phyloP scores from a whole-genome alignment of 2,113 vertebrate species.

The Morone chrysops region DNA sequence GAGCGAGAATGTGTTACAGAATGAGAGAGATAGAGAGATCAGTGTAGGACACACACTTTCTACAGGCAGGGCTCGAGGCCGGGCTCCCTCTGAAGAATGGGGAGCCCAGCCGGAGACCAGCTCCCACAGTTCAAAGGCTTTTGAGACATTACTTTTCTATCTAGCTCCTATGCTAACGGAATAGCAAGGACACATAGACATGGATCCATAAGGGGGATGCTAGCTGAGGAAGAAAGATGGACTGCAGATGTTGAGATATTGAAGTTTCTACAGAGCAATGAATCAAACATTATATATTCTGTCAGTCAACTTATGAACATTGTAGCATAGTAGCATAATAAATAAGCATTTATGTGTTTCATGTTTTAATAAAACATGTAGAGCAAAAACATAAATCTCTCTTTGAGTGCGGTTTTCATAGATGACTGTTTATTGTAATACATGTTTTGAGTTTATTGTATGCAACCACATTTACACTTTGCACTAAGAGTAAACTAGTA shows the following conservation, averaged over 20 bases:
- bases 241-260: background rate
- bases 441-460: background rate
- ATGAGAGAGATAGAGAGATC: constrained; percentile 41
- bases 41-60: constrained; percentile 4
- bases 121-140: constrained; percentile 41
- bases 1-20: constrained; percentile 19
- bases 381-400: background rate
- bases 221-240: constrained; percentile 6
- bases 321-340: background rate
- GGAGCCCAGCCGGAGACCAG: constrained; percentile 27
- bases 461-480: background rate
- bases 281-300: background rate
- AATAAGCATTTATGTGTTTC: background rate
- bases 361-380: background rate
- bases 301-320: background rate
- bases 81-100: constrained; percentile 25
- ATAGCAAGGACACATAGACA: constrained; percentile 22
- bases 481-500: background rate
- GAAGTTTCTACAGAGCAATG: background rate
- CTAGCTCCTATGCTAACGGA: constrained; percentile 3
- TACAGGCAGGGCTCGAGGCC: constrained; percentile 38
- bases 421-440: background rate
- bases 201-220: background rate
- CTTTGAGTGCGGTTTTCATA: background rate
- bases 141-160: constrained; percentile 20